Percentiles rank a stretch among this genome's conserved stretches.
Conservation (phyloP, 2,113 vertebrate genomes). For the Otocyon megalotis region DNA sequence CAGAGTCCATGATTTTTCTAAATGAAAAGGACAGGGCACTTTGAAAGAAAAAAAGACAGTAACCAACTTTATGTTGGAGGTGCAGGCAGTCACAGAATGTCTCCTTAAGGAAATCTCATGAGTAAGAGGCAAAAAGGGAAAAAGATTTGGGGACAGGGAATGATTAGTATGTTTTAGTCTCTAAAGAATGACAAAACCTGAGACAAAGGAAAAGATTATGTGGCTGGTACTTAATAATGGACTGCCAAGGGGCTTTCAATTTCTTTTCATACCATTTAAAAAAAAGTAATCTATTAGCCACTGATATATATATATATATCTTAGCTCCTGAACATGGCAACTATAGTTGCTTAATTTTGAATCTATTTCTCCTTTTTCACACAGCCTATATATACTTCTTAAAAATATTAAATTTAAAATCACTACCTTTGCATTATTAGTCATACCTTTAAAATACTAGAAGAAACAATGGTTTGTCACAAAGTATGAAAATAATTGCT, state of each 20-base stretch:
- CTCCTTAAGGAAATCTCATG: background rate
- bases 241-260: background rate
- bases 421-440: background rate
- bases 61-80: background rate
- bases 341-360: background rate
- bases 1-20: background rate
- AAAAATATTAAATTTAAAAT: constrained; percentile 7
- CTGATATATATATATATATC: background rate
- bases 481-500: constrained; percentile 6
- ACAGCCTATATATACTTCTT: background rate
- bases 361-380: constrained; percentile 29
- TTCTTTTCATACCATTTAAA: background rate
- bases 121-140: constrained; percentile 15
- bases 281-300: background rate
- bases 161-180: background rate
- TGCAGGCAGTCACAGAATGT: background rate
- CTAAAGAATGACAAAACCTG: constrained; percentile 3
- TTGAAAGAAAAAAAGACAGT: background rate
- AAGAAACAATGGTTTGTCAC: background rate
- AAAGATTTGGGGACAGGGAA: background rate
- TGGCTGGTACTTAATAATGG: background rate
- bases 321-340: background rate
- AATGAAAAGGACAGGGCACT: background rate
- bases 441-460: background rate
- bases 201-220: background rate